Percentiles rank a stretch among this genome's conserved stretches.
These are phyloP conservation scores for Uria lomvia DNA, from an alignment of 2,113 vertebrate genomes.

Conservation along the genomic window DNA sequence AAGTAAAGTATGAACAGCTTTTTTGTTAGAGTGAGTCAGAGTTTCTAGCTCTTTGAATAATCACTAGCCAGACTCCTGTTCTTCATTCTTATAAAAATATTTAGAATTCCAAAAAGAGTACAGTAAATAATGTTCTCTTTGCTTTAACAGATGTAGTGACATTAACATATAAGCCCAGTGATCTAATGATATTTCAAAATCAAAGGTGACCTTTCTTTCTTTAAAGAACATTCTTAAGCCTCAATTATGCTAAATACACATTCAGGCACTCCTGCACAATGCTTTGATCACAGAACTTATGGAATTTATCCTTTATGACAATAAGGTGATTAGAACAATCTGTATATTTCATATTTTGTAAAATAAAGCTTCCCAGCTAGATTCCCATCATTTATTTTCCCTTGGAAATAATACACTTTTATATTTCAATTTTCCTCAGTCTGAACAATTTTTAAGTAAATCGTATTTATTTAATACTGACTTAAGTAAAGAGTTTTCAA, in stretches of 20 bases:
- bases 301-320: constrained; percentile 28
- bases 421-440: background rate
- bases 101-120: background rate
- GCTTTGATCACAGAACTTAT: constrained; percentile 47
- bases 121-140: background rate
- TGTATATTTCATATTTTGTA: background rate
- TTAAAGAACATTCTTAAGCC: background rate
- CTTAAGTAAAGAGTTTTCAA: background rate
- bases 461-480: background rate
- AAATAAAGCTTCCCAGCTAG: background rate
- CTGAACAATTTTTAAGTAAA: background rate
- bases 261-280: background rate
- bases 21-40: background rate
- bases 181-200: constrained; percentile 10
- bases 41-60: background rate
- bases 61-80: background rate
- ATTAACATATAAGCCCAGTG: background rate
- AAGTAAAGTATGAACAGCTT: background rate
- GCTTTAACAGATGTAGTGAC: background rate
- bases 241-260: background rate
- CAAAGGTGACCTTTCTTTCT: constrained; percentile 6
- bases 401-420: background rate
- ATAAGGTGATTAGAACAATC: constrained; percentile 44
- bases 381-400: background rate
- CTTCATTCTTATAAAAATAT: background rate